These are phyloP conservation scores for Naso thynnoides DNA, from an alignment of 2,797 vertebrate species.

Conservation along the genomic window DNA sequence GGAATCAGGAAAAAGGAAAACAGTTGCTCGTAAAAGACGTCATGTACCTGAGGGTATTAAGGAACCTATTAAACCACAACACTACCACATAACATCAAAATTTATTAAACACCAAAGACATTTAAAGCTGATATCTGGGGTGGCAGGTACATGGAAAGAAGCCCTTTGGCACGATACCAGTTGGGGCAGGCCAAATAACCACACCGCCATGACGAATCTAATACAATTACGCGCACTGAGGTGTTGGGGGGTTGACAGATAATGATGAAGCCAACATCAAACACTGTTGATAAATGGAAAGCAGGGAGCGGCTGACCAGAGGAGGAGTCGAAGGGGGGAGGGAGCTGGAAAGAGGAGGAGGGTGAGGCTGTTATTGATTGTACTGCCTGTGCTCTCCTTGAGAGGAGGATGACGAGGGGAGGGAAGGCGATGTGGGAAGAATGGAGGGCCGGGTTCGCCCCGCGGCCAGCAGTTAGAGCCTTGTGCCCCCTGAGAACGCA, in stretches of 20 bases:
- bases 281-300: constrained; percentile 78
- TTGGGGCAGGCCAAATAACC: constrained; percentile 57
- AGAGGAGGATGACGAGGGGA: constrained; percentile 46
- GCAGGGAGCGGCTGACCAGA: constrained; percentile 73
- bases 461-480: constrained; percentile 77
- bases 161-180: constrained; percentile 56
- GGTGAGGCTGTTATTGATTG: constrained; percentile 77
- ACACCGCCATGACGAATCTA: constrained; percentile 75
- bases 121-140: constrained; percentile 58
- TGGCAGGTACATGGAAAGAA: constrained; percentile 57
- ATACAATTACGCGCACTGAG: constrained; percentile 75
- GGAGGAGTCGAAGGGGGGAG: constrained; percentile 41
- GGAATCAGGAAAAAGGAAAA: constrained; percentile 32
- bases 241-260: constrained; percentile 73
- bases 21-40: constrained; percentile 32
- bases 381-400: constrained; percentile 68
- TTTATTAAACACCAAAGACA: constrained; percentile 59
- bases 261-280: constrained; percentile 82
- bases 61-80: constrained; percentile 43
- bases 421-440: constrained; percentile 55
- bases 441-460: constrained; percentile 74
- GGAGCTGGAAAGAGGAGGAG: constrained; percentile 23
- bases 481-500: constrained; percentile 73
- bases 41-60: constrained; percentile 21
- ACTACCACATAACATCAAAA: constrained; percentile 34